Evolutionary conservation across 1,140 invertebrate genomes (phyloP), one percentile per base, ranked within the genome.

Genomic region (Aphidius ervi): DNA sequence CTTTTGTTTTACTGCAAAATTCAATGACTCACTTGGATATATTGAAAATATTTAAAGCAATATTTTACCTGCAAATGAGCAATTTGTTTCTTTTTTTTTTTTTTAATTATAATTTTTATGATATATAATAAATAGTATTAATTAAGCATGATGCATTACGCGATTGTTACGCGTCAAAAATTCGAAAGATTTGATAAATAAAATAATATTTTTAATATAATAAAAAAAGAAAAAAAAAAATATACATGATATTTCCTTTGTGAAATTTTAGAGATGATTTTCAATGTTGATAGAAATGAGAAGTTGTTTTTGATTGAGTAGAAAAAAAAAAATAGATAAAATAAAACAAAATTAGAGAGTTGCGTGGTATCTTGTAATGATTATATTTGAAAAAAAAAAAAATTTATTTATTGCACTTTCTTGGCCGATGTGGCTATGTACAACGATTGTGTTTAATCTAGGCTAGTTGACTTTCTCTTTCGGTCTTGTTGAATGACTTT

Each of bases 401-500:
- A 10, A 31, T 31, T 31, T 31, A 31, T 31, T 31, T 31, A 31
- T 66, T 75, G 73, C 73, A 75, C 74, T 75, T 75, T 75, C 74
- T 75, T 75, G 65, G 59, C 58, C 56, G 23, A 31, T 31, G 23
- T 59, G 47, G 58, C 16, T 58, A 40, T 46, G 4, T 31, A 60
- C 53, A 50, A 63, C 63, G 62, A 53, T 46, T 41, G 42, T 31
- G 61, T 58, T 56, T 62, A 62, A 52, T 60, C 50, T 20, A 52
- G 46, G 62, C 67, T 71, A 66, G 64, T 70, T 71, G 68, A 71
- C 74, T 76, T 76, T 76, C 74, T 76, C 73, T 75, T 76, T 76
- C 71, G 43, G 39, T 67, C 68, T 31, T 31, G 23, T 31, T 31
- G 23, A 31, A 31, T 31, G 23, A 31, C 23, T 31, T 31, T 3